Percentiles rank a stretch among this genome's conserved stretches.
phyloP scores from a whole-genome alignment of 1,140 invertebrate genomes.

The Lepidurus arcticus region DNA sequence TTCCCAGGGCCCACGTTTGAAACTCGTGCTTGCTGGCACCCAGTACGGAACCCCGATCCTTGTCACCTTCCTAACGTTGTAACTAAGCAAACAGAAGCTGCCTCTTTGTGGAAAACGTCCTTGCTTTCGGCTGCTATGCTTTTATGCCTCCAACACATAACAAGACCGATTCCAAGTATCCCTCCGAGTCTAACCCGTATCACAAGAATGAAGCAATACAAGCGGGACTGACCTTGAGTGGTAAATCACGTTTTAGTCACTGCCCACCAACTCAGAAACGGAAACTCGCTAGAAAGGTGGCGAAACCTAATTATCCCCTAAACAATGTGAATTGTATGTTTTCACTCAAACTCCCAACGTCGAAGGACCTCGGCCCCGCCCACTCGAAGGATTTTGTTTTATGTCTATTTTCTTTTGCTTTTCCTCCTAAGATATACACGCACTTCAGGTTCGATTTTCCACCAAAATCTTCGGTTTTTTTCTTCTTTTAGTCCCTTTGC shows the following conservation, averaged over 20 bases:
- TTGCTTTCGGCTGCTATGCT: not conserved
- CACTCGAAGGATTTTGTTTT: not conserved
- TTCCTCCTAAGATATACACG: not conserved
- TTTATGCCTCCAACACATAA: not conserved
- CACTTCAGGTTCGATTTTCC: not conserved
- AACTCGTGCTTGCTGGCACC: slow-evolving; percentile 12
- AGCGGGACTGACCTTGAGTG: not conserved
- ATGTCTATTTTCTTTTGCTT: not conserved
- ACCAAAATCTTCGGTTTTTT: not conserved
- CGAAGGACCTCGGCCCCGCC: too few relatives aligned
- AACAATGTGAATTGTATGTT: too few relatives aligned
- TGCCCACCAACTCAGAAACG: not conserved
- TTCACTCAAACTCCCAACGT: too few relatives aligned
- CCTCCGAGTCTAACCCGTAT: too few relatives aligned
- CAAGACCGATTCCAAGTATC: not conserved
- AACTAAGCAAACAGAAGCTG: slow-evolving; percentile 5
- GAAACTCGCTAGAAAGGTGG: too few relatives aligned
- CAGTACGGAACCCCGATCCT: not conserved
- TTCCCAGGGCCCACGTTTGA: slow-evolving; percentile 3
- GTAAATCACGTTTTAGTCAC: not conserved
- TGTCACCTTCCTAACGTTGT: not conserved
- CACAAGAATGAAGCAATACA: not conserved
- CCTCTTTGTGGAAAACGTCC: not conserved
- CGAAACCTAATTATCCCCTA: too few relatives aligned
- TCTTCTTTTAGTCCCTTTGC: not conserved